Evolutionary conservation across 2,888 invertebrate genomes (phyloP).

Genomic region (Parnassius apollo): DNA sequence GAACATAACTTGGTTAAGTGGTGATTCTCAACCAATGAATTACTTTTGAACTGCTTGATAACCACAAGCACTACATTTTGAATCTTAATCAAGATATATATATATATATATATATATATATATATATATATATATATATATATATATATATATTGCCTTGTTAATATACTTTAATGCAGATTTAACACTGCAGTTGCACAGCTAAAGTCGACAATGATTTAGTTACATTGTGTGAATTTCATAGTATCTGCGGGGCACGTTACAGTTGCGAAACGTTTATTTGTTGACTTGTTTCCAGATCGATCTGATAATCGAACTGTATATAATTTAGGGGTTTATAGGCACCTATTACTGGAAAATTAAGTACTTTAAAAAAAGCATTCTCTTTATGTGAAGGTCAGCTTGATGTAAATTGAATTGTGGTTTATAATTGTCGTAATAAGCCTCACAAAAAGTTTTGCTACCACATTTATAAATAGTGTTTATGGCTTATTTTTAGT

Average conservation of each 20-base stretch:
- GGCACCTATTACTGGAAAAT: background rate
- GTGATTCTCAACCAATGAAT: too few species aligned
- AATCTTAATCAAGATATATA: too few species aligned
- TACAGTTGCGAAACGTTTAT: slow-evolving; percentile 2
- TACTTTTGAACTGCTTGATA: too few species aligned
- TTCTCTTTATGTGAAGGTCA: slow-evolving; percentile 2
- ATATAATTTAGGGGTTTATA: slow-evolving; percentile 1
- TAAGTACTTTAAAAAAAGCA: background rate
- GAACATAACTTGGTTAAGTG: too few species aligned
- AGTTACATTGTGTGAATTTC: slow-evolving; percentile 12
- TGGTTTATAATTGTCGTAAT: too few species aligned
- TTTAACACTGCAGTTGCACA: slow-evolving; percentile 29
- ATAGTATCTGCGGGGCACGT: background rate
- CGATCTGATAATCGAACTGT: slow-evolving; percentile 9
- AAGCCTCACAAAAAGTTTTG: too few species aligned
- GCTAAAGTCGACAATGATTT: slow-evolving; percentile 5
- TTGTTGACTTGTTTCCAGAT: slow-evolving; percentile 14
- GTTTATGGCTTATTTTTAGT: too few species aligned
- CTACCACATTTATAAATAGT: too few species aligned
- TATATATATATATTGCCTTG: too few species aligned
- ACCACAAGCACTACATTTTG: too few species aligned
- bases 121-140: too few species aligned
- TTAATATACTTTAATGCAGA: background rate
- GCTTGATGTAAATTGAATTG: background rate
- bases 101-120: too few species aligned